Conservation (phyloP, 2,797 vertebrate genomes). For the Hozukius guyotensis region DNA sequence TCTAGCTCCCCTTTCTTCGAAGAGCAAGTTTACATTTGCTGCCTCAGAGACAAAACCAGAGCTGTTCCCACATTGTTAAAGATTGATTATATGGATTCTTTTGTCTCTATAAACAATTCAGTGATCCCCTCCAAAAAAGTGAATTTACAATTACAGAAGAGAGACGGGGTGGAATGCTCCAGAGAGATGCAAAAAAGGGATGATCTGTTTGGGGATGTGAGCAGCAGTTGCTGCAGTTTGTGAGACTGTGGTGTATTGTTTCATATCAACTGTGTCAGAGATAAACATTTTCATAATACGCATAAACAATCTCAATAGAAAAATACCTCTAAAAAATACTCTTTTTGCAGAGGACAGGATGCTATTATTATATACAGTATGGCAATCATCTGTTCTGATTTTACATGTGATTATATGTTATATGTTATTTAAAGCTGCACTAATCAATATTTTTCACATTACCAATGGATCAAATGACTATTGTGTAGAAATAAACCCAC, state of each 20-base stretch:
- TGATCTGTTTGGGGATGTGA: slow-evolving; percentile 17
- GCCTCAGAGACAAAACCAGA: slow-evolving; percentile 32
- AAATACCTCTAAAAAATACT: not conserved
- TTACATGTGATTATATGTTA: too few species aligned
- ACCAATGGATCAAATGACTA: not conserved
- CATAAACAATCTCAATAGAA: not conserved
- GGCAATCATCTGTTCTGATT: not conserved
- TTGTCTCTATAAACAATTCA: slow-evolving; percentile 65
- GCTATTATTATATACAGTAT: not conserved
- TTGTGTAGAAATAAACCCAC: not conserved
- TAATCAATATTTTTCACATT: not conserved
- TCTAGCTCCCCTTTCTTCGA: slow-evolving; percentile 34
- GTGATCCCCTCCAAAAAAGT: slow-evolving; percentile 44
- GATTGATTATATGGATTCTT: slow-evolving; percentile 61
- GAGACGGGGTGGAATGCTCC: slow-evolving; percentile 12
- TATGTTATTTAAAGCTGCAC: not conserved
- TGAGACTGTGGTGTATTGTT: not conserved
- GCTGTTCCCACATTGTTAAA: slow-evolving; percentile 56
- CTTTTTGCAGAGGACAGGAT: not conserved
- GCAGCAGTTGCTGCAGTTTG: slow-evolving; percentile 4
- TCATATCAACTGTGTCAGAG: not conserved
- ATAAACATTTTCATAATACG: not conserved
- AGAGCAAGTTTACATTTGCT: slow-evolving; percentile 35
- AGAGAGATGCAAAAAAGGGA: not conserved
- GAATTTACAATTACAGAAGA: slow-evolving; percentile 53